Conservation (phyloP, 2,888 invertebrate species). For the Halocaridina rubra region DNA sequence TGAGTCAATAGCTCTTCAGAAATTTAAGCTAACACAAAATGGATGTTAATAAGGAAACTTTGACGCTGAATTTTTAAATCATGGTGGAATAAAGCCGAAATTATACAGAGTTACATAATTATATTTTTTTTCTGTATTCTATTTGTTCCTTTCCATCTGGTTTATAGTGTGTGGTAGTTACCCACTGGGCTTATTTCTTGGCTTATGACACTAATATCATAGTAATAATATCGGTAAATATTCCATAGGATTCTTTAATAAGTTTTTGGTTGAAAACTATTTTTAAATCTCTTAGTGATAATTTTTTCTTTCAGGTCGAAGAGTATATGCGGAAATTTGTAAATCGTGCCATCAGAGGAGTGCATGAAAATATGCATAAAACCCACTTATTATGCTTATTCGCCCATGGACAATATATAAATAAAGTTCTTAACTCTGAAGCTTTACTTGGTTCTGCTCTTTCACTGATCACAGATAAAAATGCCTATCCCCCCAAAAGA, state of each 20-base stretch:
- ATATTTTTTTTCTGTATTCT: background rate
- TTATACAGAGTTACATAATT: background rate
- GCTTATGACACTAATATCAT: too few species aligned
- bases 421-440: constrained; percentile 75
- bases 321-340: constrained; percentile 48
- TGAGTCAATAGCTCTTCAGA: too few species aligned
- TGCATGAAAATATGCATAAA: constrained; percentile 76
- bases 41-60: too few species aligned
- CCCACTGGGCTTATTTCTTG: too few species aligned
- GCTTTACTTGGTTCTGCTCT: constrained; percentile 77
- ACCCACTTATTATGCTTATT: constrained; percentile 86
- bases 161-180: too few species aligned
- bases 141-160: background rate
- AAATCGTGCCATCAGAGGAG: constrained; percentile 41
- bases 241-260: too few species aligned
- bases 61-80: too few species aligned
- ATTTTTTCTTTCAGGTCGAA: constrained; percentile 47
- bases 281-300: too few species aligned
- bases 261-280: too few species aligned
- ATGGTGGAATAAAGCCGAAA: too few species aligned
- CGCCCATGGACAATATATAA: constrained; percentile 81
- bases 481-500: constrained; percentile 81
- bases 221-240: too few species aligned
- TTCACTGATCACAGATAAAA: constrained; percentile 80
- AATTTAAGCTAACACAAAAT: too few species aligned